Conservation (phyloP, 2,797 vertebrate genomes). For the Phrynocephalus forsythii region DNA sequence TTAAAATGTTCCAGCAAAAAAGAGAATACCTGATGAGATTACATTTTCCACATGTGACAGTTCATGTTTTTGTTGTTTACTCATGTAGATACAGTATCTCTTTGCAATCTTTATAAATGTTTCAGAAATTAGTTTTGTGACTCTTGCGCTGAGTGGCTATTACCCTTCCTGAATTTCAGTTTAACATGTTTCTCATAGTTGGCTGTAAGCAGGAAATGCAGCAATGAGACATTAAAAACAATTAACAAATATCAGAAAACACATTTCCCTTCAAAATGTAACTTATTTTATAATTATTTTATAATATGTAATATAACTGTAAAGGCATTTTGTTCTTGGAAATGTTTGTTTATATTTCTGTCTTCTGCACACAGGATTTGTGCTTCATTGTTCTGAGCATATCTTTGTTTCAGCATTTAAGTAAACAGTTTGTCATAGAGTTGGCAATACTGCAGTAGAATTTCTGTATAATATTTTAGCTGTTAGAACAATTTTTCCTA, state of each 20-base stretch:
- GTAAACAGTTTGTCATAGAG: neutral
- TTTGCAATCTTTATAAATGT: neutral
- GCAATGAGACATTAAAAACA: neutral
- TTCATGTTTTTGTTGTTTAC: neutral
- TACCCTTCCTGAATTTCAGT: neutral
- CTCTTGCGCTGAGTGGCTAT: neutral
- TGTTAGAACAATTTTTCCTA: neutral
- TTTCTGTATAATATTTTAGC: neutral
- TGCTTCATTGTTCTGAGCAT: too few relatives aligned
- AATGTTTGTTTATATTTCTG: neutral
- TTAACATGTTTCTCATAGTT: neutral
- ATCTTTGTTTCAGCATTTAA: neutral
- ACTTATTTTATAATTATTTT: neutral
- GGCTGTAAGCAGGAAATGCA: neutral
- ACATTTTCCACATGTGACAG: neutral
- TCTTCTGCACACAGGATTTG: neutral
- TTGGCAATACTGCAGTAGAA: neutral
- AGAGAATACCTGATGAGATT: neutral
- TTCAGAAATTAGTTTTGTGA: neutral
- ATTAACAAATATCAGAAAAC: neutral
- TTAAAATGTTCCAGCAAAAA: neutral
- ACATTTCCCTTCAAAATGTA: neutral
- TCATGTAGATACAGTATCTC: neutral
- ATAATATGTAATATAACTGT: neutral
- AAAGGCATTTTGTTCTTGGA: neutral